Evolutionary conservation across 2,888 invertebrate genomes (phyloP).

Genomic region (Serrognathus titanus): DNA sequence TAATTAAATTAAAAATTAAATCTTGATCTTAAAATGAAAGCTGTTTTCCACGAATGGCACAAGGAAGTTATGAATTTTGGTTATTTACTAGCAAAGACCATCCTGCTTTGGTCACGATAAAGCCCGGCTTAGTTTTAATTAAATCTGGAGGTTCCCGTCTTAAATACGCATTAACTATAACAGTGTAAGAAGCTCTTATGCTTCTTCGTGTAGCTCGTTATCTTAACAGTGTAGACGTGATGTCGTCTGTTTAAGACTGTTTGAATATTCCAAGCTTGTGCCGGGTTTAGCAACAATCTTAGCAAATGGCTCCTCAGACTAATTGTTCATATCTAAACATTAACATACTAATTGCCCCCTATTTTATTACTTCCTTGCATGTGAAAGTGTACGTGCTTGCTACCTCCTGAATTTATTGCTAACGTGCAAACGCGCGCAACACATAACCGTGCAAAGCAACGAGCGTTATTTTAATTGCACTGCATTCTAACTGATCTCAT

Average conservation of each 20-base stretch:
- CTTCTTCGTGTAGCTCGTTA: slow-evolving; percentile 37
- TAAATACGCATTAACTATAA: slow-evolving; percentile 9
- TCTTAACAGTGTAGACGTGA: slow-evolving; percentile 49
- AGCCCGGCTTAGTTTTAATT: neutral
- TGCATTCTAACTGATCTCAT: neutral
- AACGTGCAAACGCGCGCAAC: slow-evolving; percentile 16
- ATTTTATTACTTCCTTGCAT: slow-evolving; percentile 40
- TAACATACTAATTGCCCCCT: slow-evolving; percentile 47
- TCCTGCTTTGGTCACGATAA: neutral
- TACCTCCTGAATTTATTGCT: slow-evolving; percentile 21
- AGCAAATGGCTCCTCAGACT: slow-evolving; percentile 45
- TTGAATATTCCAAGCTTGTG: slow-evolving; percentile 52
- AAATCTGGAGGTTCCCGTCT: neutral
- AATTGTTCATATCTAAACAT: slow-evolving; percentile 49
- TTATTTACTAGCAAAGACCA: too few species aligned
- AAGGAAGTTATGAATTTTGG: too few species aligned
- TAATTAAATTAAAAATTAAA: too few species aligned
- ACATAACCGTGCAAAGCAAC: slow-evolving; percentile 16
- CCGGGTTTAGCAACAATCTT: slow-evolving; percentile 42
- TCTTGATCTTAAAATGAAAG: too few species aligned
- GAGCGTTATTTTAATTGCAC: slow-evolving; percentile 12
- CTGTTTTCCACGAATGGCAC: too few species aligned
- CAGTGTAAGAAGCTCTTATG: slow-evolving; percentile 32
- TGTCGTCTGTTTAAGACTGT: slow-evolving; percentile 48
- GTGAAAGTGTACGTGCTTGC: slow-evolving; percentile 35